Evolutionary conservation across 1,140 invertebrate genomes (phyloP), one percentile per base, ranked within the genome.

Genomic region (Zelostemma sp.): DNA sequence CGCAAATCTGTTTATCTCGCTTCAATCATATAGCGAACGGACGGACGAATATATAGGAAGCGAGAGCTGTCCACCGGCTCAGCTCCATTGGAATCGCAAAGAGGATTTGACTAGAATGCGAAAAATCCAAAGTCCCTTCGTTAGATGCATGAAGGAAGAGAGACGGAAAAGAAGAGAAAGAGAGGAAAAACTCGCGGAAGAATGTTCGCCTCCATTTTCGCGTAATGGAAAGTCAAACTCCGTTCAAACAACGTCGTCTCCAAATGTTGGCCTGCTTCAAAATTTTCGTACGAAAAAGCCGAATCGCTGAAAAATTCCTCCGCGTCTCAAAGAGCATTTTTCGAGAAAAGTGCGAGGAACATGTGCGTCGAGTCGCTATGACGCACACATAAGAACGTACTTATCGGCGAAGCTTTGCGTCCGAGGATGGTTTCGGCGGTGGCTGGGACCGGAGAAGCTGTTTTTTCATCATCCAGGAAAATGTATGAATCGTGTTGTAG

Each of bases 401-500:
- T 43, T 15, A 0, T 6, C 16, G 40, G 40, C 3, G 43, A 21
- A 15, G 11, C 33, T 2, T 2, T 11, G 6, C 6, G 65, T 72
- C 61, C 65, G 62, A 69, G 66, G 68, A 72, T 72, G 72, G 68
- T 74, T 74, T 74, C 59, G 68, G 67, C 66, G 64, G 73, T 72
- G 59, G 68, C 40, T 46, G 49, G 72, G 67, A 71, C 60, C 49
- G 61, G 72, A 75, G 64, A 63, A 69, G 58, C 73, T 79, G 78
- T 85, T 84, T 83, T 84, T 85, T 83, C 75, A 80, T 84, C 76
- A 74, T 79, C 67, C 55, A 73, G 74, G 77, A 82, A 86, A 86
- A 86, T 86, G 84, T 86, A 83, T 85, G 81, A 85, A 85, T 83
- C 84, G 82, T 85, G 84, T 86, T 78, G 79, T 68, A 80, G 78